Conservation (phyloP, 2,797 vertebrate genomes). For the Nothura maculosa region DNA sequence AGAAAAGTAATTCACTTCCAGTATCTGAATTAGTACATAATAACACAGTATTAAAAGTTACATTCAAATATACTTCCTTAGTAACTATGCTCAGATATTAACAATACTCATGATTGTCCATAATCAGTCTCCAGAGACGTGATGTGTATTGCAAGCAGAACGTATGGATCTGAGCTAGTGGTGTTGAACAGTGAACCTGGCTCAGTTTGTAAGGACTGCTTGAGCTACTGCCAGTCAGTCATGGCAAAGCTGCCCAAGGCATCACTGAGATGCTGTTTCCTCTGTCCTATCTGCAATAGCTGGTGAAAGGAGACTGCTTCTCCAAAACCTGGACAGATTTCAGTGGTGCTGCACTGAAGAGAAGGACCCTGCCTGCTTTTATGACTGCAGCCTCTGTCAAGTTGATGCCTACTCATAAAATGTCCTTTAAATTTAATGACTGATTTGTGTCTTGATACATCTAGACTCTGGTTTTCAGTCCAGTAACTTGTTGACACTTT, state of each 20-base stretch:
- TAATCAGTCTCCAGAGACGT: not conserved
- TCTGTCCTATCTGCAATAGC: not conserved
- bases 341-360: rapidly evolving
- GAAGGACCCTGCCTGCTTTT: not conserved
- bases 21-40: not conserved
- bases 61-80: not conserved
- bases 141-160: not conserved
- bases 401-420: not conserved
- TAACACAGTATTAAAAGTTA: not conserved
- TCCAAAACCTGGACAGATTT: not conserved
- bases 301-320: not conserved
- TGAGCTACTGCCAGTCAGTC: not conserved
- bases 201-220: not conserved
- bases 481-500: not conserved
- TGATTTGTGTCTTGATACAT: not conserved
- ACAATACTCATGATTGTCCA: not conserved
- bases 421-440: constrained; percentile 12
- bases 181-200: not conserved
- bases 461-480: constrained; percentile 3
- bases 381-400: not conserved
- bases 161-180: not conserved
- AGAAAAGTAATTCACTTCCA: not conserved
- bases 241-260: not conserved
- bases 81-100: not conserved
- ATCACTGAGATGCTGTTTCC: not conserved